Base-by-base conservation (phyloP, 2,797 vertebrate genomes). In the Sebastolobus altivelis region DNA sequence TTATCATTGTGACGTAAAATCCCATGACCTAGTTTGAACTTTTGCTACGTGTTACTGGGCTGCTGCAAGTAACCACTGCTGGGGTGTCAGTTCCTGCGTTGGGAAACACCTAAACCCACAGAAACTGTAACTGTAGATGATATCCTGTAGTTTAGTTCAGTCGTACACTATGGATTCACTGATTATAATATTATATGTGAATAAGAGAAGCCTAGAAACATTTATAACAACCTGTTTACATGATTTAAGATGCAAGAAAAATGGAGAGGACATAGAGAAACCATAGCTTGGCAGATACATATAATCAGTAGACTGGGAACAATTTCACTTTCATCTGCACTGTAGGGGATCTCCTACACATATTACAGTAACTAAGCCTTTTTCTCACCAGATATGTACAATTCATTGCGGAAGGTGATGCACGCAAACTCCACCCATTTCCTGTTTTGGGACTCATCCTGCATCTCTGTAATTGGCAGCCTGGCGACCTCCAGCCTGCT, bases 371-470 rank as follows among this genome's bases (percentile, higher is more conserved):
- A 71, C 4, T 2, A 46, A 46, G 16, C 6, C 43, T 8, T 13
- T 75, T 5, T 60, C 90, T 94, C 75, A 99, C 98, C 98, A 38
- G 97, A 98, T 90, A 99, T 97, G 92, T 97, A 99, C 73, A 99
- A 96, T 91, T 99, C 98, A 83, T 99, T 99, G 92, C 97, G 97
- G 83, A 99, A 97, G 2, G 97, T 99, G 86, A 97, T 92, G 54
- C 98, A 99, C 16, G 98, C 97, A 92, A 99, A 99, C 90, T 99
- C 98, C 94, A 99, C 98, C 98, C 98, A 99, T 93, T 99, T 99
- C 91, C 95, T 97, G 86, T 95, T 97, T 76, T 98, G 97, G 33
- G 92, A 95, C 84, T 99, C 97, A 0, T 94, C 89, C 82, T 98
- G 97, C 81, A 96, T 95, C 78, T 99, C 97, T 0, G 97, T 97